Evolutionary conservation across 2,888 invertebrate genomes (phyloP).

Genomic region (Pyrrhosoma nymphula): DNA sequence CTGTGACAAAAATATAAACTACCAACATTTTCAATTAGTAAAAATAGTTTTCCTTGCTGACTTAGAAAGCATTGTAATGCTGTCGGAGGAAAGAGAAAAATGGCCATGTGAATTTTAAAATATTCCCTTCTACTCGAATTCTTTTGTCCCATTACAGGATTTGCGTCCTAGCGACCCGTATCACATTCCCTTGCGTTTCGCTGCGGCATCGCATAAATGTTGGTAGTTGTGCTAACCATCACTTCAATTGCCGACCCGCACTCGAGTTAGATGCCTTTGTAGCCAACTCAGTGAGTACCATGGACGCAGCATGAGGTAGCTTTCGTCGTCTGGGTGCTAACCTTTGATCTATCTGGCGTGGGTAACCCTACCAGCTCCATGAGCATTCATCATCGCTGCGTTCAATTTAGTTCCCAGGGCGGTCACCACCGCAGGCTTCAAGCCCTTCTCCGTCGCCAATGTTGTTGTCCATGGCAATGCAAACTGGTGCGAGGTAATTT

Average conservation of each 20-base stretch:
- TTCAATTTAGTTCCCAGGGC: neutral
- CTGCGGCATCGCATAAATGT: no score
- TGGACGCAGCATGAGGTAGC: neutral
- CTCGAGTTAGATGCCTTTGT: neutral
- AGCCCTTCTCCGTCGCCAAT: neutral
- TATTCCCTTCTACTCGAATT: no score
- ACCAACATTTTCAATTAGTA: no score
- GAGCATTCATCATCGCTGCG: neutral
- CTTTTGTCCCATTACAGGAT: no score
- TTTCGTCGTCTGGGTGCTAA: neutral
- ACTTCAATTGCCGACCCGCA: neutral
- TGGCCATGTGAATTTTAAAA: no score
- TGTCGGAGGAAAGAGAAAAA: no score
- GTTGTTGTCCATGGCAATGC: neutral
- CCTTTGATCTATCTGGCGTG: neutral
- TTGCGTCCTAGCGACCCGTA: no score
- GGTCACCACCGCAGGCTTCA: neutral
- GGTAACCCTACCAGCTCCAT: neutral
- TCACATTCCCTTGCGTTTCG: no score
- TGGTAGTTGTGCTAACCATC: neutral
- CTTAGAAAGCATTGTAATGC: no score
- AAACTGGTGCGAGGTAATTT: neutral
- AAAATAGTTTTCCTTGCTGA: no score
- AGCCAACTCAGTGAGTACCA: neutral
- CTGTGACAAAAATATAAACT: no score